Evolutionary conservation across 2,113 vertebrate species (phyloP), one percentile per base, ranked within the genome.

Genomic region (Saguinus imperator): DNA sequence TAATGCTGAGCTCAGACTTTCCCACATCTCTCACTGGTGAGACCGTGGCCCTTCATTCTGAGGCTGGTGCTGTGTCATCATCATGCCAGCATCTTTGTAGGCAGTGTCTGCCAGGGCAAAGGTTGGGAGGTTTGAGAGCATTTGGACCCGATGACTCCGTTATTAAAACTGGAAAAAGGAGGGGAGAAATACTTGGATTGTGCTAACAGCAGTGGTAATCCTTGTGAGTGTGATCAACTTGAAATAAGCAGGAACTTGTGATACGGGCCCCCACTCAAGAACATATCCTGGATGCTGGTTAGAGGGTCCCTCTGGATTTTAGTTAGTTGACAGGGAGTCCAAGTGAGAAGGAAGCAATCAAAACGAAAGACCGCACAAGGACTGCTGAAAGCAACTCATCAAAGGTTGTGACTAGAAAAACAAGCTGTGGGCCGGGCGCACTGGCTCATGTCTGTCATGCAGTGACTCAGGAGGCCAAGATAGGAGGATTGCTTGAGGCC

Each of bases 91-190:
- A 1, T 37, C 75, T 86, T 40, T 76, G 75, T 4, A 25, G 17
- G 1, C 12, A 11, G 68, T 3, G 11, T 32, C 35, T 6, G 20
- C 40, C 27, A 3, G 40, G 43, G 58, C 20, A 9, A 0, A 40
- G 1, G 2, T 8, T 37, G 17, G 8, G 29, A 11, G 7, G 17
- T 6, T 9, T 21, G 76, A 18, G 21, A 40, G 57, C n/a, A 4
- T 27, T 57, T 50, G 55, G 29, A 35, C 27, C 85, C 17, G 14
- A 6, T 29, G 37, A 17, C n/a, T 84, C 45, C 16, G 8, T 57
- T n/a, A 14, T 10, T n/a, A 9, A 21, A 21, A 80, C 20, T 58
- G 16, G 55, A 35, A 58, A 32, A 32, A 52, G 23, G 7, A 73
- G 25, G 25, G 12, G 20, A 35, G 32, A 21, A 25, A 16, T 25